Evolutionary conservation across 2,888 invertebrate genomes (phyloP).

Genomic region (Napeogenes inachia): DNA sequence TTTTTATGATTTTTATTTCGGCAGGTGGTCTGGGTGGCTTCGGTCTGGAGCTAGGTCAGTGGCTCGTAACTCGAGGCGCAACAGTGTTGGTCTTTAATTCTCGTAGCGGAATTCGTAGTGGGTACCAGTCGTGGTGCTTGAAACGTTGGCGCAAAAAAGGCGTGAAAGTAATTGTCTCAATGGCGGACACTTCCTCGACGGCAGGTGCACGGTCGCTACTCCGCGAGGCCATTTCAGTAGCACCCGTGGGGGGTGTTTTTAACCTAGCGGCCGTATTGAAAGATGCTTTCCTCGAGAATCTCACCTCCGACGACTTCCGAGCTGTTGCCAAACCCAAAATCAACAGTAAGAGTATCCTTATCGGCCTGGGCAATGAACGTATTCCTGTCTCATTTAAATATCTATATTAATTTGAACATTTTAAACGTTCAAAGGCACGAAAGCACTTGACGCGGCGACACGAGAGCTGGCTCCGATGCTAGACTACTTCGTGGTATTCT

Average conservation of each 20-base stretch:
- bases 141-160: conserved; percentile 81
- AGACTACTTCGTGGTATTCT: conserved; percentile 97
- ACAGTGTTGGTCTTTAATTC: conserved; percentile 90
- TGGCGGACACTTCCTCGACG: conserved; percentile 44
- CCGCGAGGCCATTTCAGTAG: conserved; percentile 78
- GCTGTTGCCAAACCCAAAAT: conserved; percentile 92
- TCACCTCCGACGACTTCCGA: conserved; percentile 86
- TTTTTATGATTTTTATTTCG: background rate
- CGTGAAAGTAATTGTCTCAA: conserved; percentile 80
- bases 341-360: conserved; percentile 60
- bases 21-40: conserved; percentile 95
- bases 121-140: conserved; percentile 89
- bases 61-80: conserved; percentile 93
- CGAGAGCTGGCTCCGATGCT: conserved; percentile 86
- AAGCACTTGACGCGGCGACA: conserved; percentile 87
- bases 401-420: no score
- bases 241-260: conserved; percentile 91
- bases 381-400: background rate
- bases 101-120: conserved; percentile 70
- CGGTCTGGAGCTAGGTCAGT: conserved; percentile 94
- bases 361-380: no score
- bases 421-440: conserved; percentile 74
- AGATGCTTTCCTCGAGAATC: conserved; percentile 93
- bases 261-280: conserved; percentile 95
- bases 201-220: conserved; percentile 82